Base-by-base conservation (phyloP, 2,888 invertebrate species). In the Tolmerus cingulatus region DNA sequence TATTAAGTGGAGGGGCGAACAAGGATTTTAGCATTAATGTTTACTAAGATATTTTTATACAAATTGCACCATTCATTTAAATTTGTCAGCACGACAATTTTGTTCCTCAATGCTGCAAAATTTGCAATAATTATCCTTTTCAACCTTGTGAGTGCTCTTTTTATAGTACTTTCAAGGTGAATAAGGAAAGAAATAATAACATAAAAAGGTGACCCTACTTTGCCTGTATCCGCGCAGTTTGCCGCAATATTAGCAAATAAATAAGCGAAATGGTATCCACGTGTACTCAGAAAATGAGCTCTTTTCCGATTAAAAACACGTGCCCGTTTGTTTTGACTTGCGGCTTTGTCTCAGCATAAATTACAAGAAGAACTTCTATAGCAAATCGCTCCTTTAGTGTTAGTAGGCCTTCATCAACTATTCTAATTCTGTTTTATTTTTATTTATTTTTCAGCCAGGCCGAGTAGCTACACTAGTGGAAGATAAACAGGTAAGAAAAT, bases 401-500 rank as follows among this genome's bases (percentile, higher is more conserved):
- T 66, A 66, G 66, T 23, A 23, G 27, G 27, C 66, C 66, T 66
- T 66, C 66, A 66, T 57, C 34, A 57, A 57, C 23, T 40, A 23
- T 85, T 85, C 66, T 82, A 23, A 74, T n/a, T 78, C n/a, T 16
- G 74, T 78, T 77, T 78, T 76, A 86, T 85, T 76, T 40, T 46
- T 46, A 16, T 78, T 76, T 78, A 79, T 84, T 85, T 92, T 95
- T 89, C 95, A 98, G 98, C 98, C 98, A 88, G 98, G 98, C 87
- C 94, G 98, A 91, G 98, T 98, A 55, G 98, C 96, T 14, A 98
- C 98, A 30, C 94, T 98, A 81, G 94, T 98, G 86, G 95, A 96
- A 92, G 95, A 97, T 91, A 94, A 94, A 91, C 95, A 97, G 94
- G 97, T 98, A 93, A 94, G 94, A 91, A 77, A 82, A 40, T n/a